Conservation (phyloP, 2,797 vertebrate species). For the Neopelma chrysocephalum region DNA sequence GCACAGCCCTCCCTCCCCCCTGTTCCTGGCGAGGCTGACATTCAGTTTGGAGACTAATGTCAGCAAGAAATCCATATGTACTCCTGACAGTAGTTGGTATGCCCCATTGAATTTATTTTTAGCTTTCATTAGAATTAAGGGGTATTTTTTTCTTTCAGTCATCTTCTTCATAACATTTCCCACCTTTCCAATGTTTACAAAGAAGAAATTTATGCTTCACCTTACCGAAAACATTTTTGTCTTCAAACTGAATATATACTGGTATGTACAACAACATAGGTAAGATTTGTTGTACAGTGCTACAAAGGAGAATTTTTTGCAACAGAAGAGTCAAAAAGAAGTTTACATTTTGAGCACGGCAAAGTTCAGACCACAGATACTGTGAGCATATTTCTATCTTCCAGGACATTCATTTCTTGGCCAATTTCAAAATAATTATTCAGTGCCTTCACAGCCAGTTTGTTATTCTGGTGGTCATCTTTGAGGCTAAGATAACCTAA, state of each 20-base stretch:
- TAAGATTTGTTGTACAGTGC: neutral
- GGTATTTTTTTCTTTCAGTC: slow-evolving; percentile 17
- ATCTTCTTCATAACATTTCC: slow-evolving; percentile 33
- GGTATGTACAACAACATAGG: neutral
- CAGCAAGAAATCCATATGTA: slow-evolving; percentile 75
- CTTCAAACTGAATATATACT: neutral
- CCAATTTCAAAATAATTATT: neutral
- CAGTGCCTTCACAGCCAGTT: neutral
- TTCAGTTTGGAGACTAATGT: slow-evolving; percentile 76
- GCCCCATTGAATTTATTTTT: slow-evolving; percentile 69
- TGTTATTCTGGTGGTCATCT: neutral
- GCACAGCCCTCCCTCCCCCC: neutral
- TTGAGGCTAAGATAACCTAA: neutral
- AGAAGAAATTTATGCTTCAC: neutral
- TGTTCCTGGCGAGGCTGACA: slow-evolving; percentile 68
- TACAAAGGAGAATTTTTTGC: neutral
- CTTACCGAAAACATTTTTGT: slow-evolving; percentile 11
- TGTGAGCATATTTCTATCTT: neutral
- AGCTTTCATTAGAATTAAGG: slow-evolving; percentile 61
- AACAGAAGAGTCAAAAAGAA: neutral
- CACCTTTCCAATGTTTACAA: neutral
- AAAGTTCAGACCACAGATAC: neutral
- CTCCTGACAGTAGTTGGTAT: slow-evolving; percentile 37
- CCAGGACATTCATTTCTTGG: neutral
- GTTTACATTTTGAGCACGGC: neutral